Conservation (phyloP, 2,797 vertebrate genomes). For the Pterois miles region DNA sequence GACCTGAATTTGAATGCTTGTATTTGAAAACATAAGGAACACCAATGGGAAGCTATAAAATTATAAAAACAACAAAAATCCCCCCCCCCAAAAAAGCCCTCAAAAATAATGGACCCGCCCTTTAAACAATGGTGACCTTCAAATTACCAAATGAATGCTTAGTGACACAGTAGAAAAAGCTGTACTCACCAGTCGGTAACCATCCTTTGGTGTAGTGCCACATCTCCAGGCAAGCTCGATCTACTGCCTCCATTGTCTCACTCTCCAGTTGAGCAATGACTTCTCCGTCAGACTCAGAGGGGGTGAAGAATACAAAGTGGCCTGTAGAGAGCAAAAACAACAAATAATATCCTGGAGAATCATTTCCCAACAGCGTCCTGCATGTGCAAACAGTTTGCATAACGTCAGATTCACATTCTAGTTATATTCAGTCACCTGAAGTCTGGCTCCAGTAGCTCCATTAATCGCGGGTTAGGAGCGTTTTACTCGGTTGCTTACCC, state of each 20-base stretch:
- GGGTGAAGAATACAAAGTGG: constrained; percentile 65
- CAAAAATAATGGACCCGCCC: too few relatives aligned
- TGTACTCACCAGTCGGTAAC: not conserved
- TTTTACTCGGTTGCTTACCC: not conserved
- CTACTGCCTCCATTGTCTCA: constrained; percentile 74
- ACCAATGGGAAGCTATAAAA: too few relatives aligned
- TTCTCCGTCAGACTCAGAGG: accelerated
- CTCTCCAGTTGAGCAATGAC: constrained; percentile 71
- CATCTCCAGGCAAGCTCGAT: constrained; percentile 79
- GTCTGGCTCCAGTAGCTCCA: not conserved
- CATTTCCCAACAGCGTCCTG: not conserved
- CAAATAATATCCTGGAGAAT: not conserved
- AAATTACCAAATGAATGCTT: not conserved
- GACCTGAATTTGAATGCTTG: too few relatives aligned
- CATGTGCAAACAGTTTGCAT: not conserved
- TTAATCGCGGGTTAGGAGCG: not conserved
- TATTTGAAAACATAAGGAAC: too few relatives aligned
- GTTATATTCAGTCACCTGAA: not conserved
- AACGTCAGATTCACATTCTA: not conserved
- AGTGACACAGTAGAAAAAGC: not conserved
- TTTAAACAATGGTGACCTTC: not conserved
- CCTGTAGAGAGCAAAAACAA: constrained; percentile 51
- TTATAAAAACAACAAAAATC: too few relatives aligned
- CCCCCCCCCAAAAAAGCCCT: too few relatives aligned
- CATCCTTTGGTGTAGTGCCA: constrained; percentile 65